phyloP scores from a whole-genome alignment of 2,888 invertebrate genomes.

The Cheilosia impressa region DNA sequence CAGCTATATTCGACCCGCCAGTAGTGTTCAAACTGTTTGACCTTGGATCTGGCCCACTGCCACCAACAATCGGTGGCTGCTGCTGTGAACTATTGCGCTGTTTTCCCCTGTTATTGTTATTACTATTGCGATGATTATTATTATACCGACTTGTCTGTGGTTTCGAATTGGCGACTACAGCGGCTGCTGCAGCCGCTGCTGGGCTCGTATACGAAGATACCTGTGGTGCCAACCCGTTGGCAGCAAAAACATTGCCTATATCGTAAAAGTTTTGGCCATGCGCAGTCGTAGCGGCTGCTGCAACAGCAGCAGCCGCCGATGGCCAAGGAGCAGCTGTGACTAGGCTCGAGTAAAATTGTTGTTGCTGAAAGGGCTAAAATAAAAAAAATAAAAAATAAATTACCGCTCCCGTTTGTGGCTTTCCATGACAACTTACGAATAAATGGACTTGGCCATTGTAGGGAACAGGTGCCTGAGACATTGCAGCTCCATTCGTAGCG shows the following conservation, averaged over 20 bases:
- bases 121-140: slow-evolving; percentile 80
- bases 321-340: slow-evolving; percentile 84
- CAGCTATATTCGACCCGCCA: slow-evolving; percentile 47
- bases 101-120: slow-evolving; percentile 81
- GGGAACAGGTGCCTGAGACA: slow-evolving; percentile 83
- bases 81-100: slow-evolving; percentile 79
- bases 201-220: slow-evolving; percentile 84
- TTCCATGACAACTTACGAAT: slow-evolving; percentile 85
- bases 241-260: slow-evolving; percentile 88
- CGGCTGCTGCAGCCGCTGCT: slow-evolving; percentile 78
- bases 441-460: slow-evolving; percentile 87
- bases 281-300: slow-evolving; percentile 83
- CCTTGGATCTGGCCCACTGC: slow-evolving; percentile 76
- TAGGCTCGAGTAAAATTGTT: slow-evolving; percentile 87
- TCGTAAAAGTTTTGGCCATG: slow-evolving; percentile 86
- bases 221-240: slow-evolving; percentile 89
- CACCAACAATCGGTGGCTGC: slow-evolving; percentile 68
- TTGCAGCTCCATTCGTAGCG: slow-evolving; percentile 84
- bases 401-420: slow-evolving; percentile 5
- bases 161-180: slow-evolving; percentile 76
- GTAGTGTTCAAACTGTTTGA: slow-evolving; percentile 66
- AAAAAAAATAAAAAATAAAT: slow-evolving; percentile 38
- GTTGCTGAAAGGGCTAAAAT: slow-evolving; percentile 86
- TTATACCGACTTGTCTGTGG: slow-evolving; percentile 79
- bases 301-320: slow-evolving; percentile 82